These are phyloP conservation scores for Anarsia innoxiella DNA, from an alignment of 2,888 invertebrate genomes.

Conservation along the genomic window DNA sequence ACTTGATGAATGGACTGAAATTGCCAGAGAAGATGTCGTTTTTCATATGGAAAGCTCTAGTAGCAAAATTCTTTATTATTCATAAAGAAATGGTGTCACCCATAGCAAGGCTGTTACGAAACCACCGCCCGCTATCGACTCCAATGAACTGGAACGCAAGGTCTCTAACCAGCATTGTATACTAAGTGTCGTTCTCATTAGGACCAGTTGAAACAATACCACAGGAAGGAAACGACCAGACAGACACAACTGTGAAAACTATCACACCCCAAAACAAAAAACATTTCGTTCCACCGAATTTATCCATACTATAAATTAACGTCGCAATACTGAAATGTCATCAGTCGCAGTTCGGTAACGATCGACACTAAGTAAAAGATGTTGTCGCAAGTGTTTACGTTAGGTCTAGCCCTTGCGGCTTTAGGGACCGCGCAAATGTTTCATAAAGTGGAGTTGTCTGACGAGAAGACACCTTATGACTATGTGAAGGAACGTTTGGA, in stretches of 20 bases:
- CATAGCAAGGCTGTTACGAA: slow-evolving; percentile 52
- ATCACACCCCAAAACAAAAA: slow-evolving; percentile 51
- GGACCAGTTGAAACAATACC: slow-evolving; percentile 68
- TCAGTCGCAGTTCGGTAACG: slow-evolving; percentile 55
- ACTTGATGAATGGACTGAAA: slow-evolving; percentile 3
- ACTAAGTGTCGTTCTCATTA: slow-evolving; percentile 65
- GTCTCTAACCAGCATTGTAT: slow-evolving; percentile 67
- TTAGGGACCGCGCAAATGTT: slow-evolving; percentile 38
- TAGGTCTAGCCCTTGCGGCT: slow-evolving; percentile 37
- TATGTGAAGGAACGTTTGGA: slow-evolving; percentile 60
- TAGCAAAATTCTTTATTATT: slow-evolving; percentile 27
- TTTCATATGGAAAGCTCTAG: slow-evolving; percentile 1
- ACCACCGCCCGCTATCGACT: slow-evolving; percentile 44
- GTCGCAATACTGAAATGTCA: slow-evolving; percentile 57
- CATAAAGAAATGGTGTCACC: slow-evolving; percentile 54
- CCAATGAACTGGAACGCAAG: slow-evolving; percentile 73
- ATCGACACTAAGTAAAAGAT: slow-evolving; percentile 36
- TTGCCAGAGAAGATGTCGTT: slow-evolving; percentile 1
- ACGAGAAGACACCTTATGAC: slow-evolving; percentile 64
- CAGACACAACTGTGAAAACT: slow-evolving; percentile 52
- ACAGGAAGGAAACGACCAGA: slow-evolving; percentile 69
- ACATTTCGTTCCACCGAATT: slow-evolving; percentile 62
- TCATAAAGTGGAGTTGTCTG: slow-evolving; percentile 46
- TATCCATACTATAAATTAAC: slow-evolving; percentile 67
- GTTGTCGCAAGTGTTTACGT: slow-evolving; percentile 43